Evolutionary conservation across 2,888 invertebrate species (phyloP).

Genomic region (Meandrusa payeni): DNA sequence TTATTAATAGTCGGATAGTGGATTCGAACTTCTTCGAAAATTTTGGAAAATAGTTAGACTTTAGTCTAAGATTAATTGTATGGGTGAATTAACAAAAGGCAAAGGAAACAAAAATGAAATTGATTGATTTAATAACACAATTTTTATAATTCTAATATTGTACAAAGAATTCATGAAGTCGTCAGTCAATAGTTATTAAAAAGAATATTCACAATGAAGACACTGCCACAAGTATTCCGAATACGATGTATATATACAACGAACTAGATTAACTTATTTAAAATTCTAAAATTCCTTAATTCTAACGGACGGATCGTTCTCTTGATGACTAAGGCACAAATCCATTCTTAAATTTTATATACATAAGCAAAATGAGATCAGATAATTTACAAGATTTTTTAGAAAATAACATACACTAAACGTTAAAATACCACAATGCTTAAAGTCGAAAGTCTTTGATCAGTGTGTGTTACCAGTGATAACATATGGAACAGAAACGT

Average conservation of each 20-base stretch:
- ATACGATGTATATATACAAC: too few species aligned
- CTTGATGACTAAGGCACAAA: constrained; percentile 35
- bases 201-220: constrained; percentile 7
- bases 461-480: too few species aligned
- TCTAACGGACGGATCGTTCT: constrained; percentile 44
- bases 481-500: too few species aligned
- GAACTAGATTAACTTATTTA: constrained; percentile 5
- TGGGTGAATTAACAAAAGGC: not conserved
- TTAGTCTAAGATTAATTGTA: too few species aligned
- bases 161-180: constrained; percentile 25
- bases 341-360: constrained; percentile 49
- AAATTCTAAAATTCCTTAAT: constrained; percentile 5
- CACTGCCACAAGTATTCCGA: not conserved
- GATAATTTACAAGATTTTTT: constrained; percentile 65
- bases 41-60: too few species aligned
- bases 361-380: constrained; percentile 70
- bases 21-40: too few species aligned
- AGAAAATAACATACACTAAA: constrained; percentile 35
- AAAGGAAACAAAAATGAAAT: constrained; percentile 22
- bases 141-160: constrained; percentile 21
- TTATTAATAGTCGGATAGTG: too few species aligned
- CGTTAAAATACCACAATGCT: too few species aligned
- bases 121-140: constrained; percentile 27
- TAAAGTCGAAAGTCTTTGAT: too few species aligned
- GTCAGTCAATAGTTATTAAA: constrained; percentile 12